phyloP scores from a whole-genome alignment of 92 coral and sea anemone species.

The Epizoanthus scotinus region DNA sequence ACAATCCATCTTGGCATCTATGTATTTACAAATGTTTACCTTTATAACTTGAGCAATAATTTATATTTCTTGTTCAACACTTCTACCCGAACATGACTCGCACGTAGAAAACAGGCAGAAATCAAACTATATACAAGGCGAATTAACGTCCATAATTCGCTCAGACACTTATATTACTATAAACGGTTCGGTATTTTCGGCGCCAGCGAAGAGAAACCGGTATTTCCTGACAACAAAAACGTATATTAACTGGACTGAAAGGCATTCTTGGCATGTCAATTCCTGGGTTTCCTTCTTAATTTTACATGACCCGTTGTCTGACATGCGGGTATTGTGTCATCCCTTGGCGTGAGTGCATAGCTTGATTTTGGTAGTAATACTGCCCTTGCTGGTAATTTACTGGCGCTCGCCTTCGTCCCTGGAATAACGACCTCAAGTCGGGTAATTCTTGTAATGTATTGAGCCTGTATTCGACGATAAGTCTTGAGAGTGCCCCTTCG shows the following conservation, averaged over 20 bases:
- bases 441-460: slow-evolving; percentile 92
- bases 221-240: slow-evolving; percentile 39
- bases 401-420: slow-evolving; percentile 65
- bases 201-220: slow-evolving; percentile 35
- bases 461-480: slow-evolving; percentile 79
- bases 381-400: slow-evolving; percentile 40
- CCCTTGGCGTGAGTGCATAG: slow-evolving; percentile 29
- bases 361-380: slow-evolving; percentile 32
- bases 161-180: slow-evolving; percentile 20
- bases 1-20: background rate
- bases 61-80: slow-evolving; percentile 27
- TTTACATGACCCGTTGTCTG: slow-evolving; percentile 38
- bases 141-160: background rate
- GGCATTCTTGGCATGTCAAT: slow-evolving; percentile 34
- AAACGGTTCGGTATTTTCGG: slow-evolving; percentile 41
- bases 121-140: slow-evolving; percentile 25
- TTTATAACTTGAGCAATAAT: slow-evolving; percentile 32
- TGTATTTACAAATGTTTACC: slow-evolving; percentile 32
- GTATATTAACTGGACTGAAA: slow-evolving; percentile 35
- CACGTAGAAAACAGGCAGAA: slow-evolving; percentile 27
- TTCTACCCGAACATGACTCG: slow-evolving; percentile 27
- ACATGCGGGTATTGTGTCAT: slow-evolving; percentile 34
- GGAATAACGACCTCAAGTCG: slow-evolving; percentile 80
- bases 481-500: slow-evolving; percentile 81
- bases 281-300: background rate